Evolutionary conservation across 2,797 vertebrate species (phyloP).

Genomic region (Acanthis flammea): DNA sequence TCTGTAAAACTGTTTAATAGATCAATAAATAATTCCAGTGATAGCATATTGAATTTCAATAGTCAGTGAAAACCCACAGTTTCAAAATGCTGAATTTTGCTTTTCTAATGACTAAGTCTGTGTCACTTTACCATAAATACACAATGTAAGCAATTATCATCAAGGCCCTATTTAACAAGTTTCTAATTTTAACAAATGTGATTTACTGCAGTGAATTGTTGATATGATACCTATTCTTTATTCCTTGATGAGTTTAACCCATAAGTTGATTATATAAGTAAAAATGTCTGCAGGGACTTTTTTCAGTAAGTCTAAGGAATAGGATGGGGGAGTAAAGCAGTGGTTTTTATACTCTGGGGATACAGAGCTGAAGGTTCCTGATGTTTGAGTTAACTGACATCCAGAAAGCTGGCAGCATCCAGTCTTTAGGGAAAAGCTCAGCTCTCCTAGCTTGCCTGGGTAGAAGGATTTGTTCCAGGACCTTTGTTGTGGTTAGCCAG

Average conservation of each 20-base stretch:
- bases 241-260: slow-evolving; percentile 56
- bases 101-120: slow-evolving; percentile 27
- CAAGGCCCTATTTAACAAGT: slow-evolving; percentile 19
- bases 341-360: not conserved
- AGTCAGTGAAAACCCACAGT: slow-evolving; percentile 4
- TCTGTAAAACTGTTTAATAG: slow-evolving; percentile 32
- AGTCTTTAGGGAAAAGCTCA: not conserved
- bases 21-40: slow-evolving; percentile 50
- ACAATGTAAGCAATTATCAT: slow-evolving; percentile 34
- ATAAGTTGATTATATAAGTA: slow-evolving; percentile 34
- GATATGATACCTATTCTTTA: not conserved
- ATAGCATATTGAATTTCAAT: slow-evolving; percentile 43
- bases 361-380: not conserved
- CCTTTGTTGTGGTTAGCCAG: rapidly evolving
- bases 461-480: not conserved
- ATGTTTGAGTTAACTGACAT: not conserved
- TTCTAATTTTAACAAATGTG: slow-evolving; percentile 32
- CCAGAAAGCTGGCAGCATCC: not conserved
- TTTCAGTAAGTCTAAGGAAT: not conserved
- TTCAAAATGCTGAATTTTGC: slow-evolving; percentile 37
- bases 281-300: slow-evolving; percentile 28
- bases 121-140: slow-evolving; percentile 11
- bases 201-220: slow-evolving; percentile 25
- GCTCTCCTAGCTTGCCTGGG: not conserved
- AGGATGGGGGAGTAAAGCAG: not conserved